Evolutionary conservation across 2,888 invertebrate genomes (phyloP).

Genomic region (Lampropteryx suffumata): DNA sequence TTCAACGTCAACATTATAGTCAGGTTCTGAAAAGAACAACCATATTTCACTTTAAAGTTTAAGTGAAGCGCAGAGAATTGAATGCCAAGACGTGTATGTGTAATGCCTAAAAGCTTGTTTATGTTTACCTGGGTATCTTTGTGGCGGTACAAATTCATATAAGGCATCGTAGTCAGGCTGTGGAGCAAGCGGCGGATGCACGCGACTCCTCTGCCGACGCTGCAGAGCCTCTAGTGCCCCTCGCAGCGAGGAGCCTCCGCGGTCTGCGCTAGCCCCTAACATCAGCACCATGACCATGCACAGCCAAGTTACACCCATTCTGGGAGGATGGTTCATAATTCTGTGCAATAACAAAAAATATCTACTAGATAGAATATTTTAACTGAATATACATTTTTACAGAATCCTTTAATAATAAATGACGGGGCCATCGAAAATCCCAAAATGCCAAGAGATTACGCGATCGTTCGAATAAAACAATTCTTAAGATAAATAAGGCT

Average conservation of each 20-base stretch:
- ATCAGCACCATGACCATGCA: constrained; percentile 50
- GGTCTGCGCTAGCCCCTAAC: constrained; percentile 52
- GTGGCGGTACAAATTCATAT: constrained; percentile 71
- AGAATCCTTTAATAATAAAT: too few relatives aligned
- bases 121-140: constrained; percentile 61
- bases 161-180: constrained; percentile 66
- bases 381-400: too few relatives aligned
- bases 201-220: constrained; percentile 72
- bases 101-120: not conserved
- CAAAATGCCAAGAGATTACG: too few relatives aligned
- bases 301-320: constrained; percentile 62
- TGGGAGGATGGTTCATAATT: constrained; percentile 19
- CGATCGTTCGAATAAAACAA: too few relatives aligned
- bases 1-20: constrained; percentile 64
- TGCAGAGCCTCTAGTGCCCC: constrained; percentile 80
- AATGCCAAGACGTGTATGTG: not conserved
- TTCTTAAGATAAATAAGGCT: too few relatives aligned
- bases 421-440: too few relatives aligned
- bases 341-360: not conserved
- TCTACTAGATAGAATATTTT: too few relatives aligned
- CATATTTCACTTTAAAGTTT: too few relatives aligned
- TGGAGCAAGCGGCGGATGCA: constrained; percentile 52
- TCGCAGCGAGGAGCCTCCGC: constrained; percentile 72
- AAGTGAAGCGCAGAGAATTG: too few relatives aligned
- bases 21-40: constrained; percentile 56